Evolutionary conservation across 1,140 invertebrate genomes (phyloP), one percentile per base, ranked within the genome.

Genomic region (Panulirus ornatus): DNA sequence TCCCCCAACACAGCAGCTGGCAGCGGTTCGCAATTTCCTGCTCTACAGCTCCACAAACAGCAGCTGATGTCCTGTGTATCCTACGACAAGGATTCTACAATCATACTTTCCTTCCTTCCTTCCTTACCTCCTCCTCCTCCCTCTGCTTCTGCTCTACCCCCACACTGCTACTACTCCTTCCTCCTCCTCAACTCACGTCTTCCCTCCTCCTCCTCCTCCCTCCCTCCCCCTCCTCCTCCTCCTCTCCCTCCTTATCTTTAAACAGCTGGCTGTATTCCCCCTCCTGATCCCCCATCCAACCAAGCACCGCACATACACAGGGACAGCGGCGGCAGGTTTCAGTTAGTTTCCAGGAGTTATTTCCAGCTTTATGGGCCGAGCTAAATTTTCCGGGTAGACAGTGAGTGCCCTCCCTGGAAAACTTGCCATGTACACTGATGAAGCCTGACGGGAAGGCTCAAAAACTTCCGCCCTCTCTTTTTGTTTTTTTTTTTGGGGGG

Each of bases 291-390:
- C 87, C 78, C 87, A 82, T 89, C 87, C 87, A 73, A 27, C 87
- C 87, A 89, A 89, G 87, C 87, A 89, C 87, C 87, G 70, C 87
- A 89, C 87, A 89, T 89, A 89, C 87, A 82, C 87, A 82, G 78
- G 87, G 79, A 83, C 87, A 89, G 51, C 87, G 79, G 78, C 58
- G 87, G 87, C 87, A 89, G 87, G 87, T 89, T 89, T 79, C 87
- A 89, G 87, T 89, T 89, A 89, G 87, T 89, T 89, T 89, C 87
- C 87, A 89, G 58, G 87, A 89, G 87, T 89, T 89, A 89, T 89
- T 89, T 70, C 78, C 87, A 89, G 87, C 87, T 89, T 89, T 89
- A 89, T 89, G 87, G 87, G 76, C 75, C 87, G 66, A 58, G 87
- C 87, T 89, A 89, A 89, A 89, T 89, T 89, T 89, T 79, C 87